Evolutionary conservation across 1,140 invertebrate species (phyloP).

Genomic region (Pachypsylla venusta): DNA sequence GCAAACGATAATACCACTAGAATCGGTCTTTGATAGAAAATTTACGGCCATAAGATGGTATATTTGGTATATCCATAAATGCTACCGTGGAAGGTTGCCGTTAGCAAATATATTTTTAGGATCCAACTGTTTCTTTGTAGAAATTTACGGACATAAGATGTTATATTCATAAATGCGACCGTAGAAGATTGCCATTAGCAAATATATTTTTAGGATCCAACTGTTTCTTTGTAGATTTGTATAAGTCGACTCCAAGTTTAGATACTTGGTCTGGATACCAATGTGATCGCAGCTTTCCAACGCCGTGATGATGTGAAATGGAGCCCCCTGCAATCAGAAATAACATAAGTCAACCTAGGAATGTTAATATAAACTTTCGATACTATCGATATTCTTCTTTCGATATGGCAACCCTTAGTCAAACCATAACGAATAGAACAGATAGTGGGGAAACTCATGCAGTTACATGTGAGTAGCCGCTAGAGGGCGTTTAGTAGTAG

Average conservation of each 20-base stretch:
- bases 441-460: too few species aligned
- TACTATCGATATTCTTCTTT: too few species aligned
- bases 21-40: constrained; percentile 65
- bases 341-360: too few species aligned
- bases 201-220: constrained; percentile 93
- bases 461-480: too few species aligned
- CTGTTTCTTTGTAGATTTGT: constrained; percentile 64
- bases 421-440: too few species aligned
- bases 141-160: constrained; percentile 51
- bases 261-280: constrained; percentile 68
- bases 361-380: too few species aligned
- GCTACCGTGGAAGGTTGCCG: constrained; percentile 42
- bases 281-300: constrained; percentile 78
- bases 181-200: constrained; percentile 52
- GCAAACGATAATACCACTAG: constrained; percentile 93
- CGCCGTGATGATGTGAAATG: constrained; percentile 91
- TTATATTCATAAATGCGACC: background rate
- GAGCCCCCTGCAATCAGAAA: constrained; percentile 76
- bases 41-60: constrained; percentile 46
- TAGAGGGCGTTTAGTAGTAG: too few species aligned
- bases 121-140: constrained; percentile 75
- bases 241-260: constrained; percentile 50
- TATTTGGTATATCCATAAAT: too few species aligned
- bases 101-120: constrained; percentile 86
- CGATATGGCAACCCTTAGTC: too few species aligned